These are phyloP conservation scores for Holocentrus rufus DNA, from an alignment of 2,797 vertebrate genomes.

Conservation along the genomic window DNA sequence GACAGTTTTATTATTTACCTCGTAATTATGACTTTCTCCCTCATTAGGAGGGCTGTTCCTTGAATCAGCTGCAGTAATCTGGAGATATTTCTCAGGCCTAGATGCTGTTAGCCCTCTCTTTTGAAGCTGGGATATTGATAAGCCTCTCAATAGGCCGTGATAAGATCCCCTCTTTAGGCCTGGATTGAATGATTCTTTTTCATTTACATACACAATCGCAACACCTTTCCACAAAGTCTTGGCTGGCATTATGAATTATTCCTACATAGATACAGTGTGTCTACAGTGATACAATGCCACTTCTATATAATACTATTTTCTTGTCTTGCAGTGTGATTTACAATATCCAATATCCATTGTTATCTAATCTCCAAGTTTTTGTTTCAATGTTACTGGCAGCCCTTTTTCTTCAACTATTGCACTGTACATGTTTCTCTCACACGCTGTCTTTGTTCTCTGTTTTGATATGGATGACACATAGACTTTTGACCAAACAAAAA, in stretches of 20 bases:
- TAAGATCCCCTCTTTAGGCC: slow-evolving; percentile 63
- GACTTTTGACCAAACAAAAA: slow-evolving; percentile 53
- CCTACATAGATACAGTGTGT: too few relatives aligned
- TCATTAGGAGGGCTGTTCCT: slow-evolving; percentile 54
- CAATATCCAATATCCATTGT: slow-evolving; percentile 14
- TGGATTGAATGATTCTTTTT: slow-evolving; percentile 64
- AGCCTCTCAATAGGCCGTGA: slow-evolving; percentile 57
- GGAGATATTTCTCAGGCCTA: slow-evolving; percentile 58
- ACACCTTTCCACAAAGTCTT: slow-evolving; percentile 6
- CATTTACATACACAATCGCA: slow-evolving; percentile 56
- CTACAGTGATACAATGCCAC: too few relatives aligned
- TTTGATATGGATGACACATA: slow-evolving; percentile 37
- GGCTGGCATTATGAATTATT: background rate
- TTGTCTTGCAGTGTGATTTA: background rate
- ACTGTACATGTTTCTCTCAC: background rate
- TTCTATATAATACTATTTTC: too few relatives aligned
- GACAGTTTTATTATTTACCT: slow-evolving; percentile 59
- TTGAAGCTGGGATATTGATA: slow-evolving; percentile 73
- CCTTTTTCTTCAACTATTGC: background rate
- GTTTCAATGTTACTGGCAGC: slow-evolving; percentile 19
- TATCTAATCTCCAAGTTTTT: slow-evolving; percentile 6
- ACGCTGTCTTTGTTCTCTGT: slow-evolving; percentile 24
- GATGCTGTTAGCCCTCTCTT: slow-evolving; percentile 53
- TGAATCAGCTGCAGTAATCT: slow-evolving; percentile 47
- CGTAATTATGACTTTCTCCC: slow-evolving; percentile 44